Base-by-base conservation (phyloP, 2,113 vertebrate genomes). In the Phasianus colchicus region DNA sequence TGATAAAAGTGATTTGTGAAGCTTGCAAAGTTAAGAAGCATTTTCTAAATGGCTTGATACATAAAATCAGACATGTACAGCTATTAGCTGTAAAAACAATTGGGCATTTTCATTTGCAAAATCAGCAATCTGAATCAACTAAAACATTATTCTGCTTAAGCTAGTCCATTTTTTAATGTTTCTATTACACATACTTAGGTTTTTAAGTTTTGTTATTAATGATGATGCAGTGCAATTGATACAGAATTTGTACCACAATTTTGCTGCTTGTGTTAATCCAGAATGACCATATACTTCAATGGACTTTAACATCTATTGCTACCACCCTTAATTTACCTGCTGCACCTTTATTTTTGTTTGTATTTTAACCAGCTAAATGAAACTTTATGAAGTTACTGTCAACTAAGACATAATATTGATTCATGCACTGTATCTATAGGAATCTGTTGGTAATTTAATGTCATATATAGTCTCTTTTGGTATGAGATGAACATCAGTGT, bases 1-100 rank as follows among this genome's bases (percentile, higher is more conserved):
- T 93, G 88, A 95, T 92, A 92, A 94, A 54, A 97, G 88, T 40
- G 65, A 82, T 67, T 96, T 85, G 92, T 8, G 21, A 92, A 96
- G 48, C 58, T 74, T 92, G 20, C 48, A 60, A 25, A 60, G 38
- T 80, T 58, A 73, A 70, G 58, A 92, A 69, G 65, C 65, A 47
- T 90, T 90, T 95, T 93, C 89, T 83, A 88, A 91, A 89, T 55
- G 47, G 27, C 40, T 90, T 92, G 42, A 69, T 93, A 82, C 8
- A 48, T 63, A 95, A 94, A 94, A 94, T 85, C 27, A 17, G 27
- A 27, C 30, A 30, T 14, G 27, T 54, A 29, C 52, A 54, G 36
- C 32, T 83, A 90, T 91, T 91, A 94, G 73, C 63, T 74, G 30
- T 86, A 96, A 95, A 93, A 97, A 90, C 91, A 97, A 87, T 86